Percentiles rank a stretch among this genome's conserved stretches.
Evolutionary conservation across 2,797 vertebrate species (phyloP).

Genomic region (Clamator glandarius): DNA sequence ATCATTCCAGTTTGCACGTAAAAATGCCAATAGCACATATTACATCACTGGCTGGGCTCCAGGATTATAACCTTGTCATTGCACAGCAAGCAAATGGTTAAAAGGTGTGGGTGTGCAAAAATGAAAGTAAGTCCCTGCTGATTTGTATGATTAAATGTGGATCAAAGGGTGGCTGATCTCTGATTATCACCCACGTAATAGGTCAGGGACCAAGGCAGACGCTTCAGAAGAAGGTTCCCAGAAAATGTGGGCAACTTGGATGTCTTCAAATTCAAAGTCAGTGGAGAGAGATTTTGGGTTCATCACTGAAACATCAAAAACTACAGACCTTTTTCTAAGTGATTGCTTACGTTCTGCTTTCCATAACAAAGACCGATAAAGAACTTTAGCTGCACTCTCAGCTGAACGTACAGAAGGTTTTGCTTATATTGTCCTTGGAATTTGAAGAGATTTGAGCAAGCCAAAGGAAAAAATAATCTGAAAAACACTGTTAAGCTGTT

Average conservation of each 20-base stretch:
- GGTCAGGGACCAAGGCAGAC: fast-evolving
- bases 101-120: neutral
- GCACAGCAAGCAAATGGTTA: neutral
- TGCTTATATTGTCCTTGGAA: neutral
- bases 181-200: neutral
- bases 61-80: neutral
- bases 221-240: neutral
- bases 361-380: neutral
- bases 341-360: neutral
- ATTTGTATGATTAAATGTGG: neutral
- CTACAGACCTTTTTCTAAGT: neutral
- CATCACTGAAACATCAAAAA: neutral
- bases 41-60: neutral
- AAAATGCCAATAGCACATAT: neutral
- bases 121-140: neutral
- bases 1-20: neutral
- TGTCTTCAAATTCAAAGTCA: neutral
- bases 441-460: neutral
- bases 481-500: neutral
- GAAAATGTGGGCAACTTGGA: neutral
- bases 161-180: slow-evolving; percentile 1
- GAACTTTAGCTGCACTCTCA: neutral
- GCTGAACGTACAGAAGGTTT: neutral
- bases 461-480: neutral
- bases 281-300: neutral